Base-by-base conservation (phyloP, 2,888 invertebrate genomes). In the Andricus curvator region DNA sequence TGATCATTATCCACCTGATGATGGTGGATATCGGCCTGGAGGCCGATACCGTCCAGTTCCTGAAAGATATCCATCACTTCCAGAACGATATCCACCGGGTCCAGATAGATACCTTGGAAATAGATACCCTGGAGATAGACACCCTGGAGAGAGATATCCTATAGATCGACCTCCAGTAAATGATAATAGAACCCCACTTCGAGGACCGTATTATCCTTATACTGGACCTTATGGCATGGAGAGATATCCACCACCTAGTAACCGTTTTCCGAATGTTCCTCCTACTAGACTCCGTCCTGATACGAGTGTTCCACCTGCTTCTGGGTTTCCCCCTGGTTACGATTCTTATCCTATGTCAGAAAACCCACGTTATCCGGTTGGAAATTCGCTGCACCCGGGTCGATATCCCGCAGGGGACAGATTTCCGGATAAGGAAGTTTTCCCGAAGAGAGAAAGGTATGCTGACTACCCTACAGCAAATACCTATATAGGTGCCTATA, bases 111-210 rank as follows among this genome's bases (percentile, higher is more conserved):
- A 87, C 17, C 93, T 93, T 25, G 88, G 92, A 62, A 94, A 88
- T 77, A 84, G 82, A 77, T 90, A 86, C 13, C 92, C 93, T 22
- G 93, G 92, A 20, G 93, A 89, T 82, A 85, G 84, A 70, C 94
- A 94, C 78, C 94, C 94, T 83, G 92, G 92, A 62, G 94, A 88
- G 70, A 85, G 83, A 77, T 90, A 86, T 17, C 92, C 93, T 22
- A 93, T 92, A 2, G 95, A 95, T 89, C 93, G 94, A 86, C 94
- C 93, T 79, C 93, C 94, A 83, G 92, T 88, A 88, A 92, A 84
- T 79, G 93, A 82, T 9, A 64, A 90, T 86, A 82, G 92, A 89
- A 84, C 89, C 64, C 81, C 84, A 1, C 89, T 92, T 83, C 93
- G 93, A 87, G 93, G 94, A 81, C 93, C 93, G 74, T 88, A 91